These are phyloP conservation scores for Ridgeia piscesae DNA, from an alignment of 1,140 invertebrate species.

Conservation along the genomic window DNA sequence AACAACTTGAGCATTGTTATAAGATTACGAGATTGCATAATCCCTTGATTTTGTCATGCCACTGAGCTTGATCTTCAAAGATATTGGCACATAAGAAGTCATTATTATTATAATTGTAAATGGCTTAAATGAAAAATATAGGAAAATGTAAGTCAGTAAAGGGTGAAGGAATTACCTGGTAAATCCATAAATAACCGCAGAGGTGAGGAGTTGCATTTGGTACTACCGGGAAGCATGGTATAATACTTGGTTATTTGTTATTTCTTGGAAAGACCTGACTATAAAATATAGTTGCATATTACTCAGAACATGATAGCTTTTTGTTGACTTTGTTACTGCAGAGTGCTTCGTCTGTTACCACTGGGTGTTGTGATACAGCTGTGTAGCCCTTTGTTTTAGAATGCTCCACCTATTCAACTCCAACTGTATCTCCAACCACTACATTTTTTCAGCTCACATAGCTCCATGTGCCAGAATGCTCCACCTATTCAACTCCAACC, in stretches of 20 bases:
- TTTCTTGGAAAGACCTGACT: background rate
- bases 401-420: conserved; percentile 75
- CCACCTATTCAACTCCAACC: conserved; percentile 84
- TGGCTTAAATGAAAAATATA: background rate
- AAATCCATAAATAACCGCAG: background rate
- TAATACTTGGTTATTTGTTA: too few relatives aligned
- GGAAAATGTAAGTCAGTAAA: background rate
- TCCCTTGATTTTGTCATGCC: too few relatives aligned
- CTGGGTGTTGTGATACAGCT: background rate
- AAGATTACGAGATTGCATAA: too few relatives aligned
- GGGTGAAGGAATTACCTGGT: background rate
- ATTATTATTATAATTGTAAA: too few relatives aligned
- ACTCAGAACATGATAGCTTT: background rate
- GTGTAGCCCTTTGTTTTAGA: background rate
- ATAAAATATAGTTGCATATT: too few relatives aligned
- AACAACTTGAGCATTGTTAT: too few relatives aligned
- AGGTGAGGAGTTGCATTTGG: background rate
- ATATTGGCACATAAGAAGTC: too few relatives aligned
- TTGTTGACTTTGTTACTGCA: background rate
- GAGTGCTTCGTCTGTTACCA: background rate
- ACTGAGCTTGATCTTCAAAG: too few relatives aligned
- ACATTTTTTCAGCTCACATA: conserved; percentile 89
- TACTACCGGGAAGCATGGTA: background rate
- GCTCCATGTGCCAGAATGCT: background rate
- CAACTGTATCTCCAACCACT: too few relatives aligned